Conservation (phyloP, 1,140 invertebrate species). For the Drosophila subpulchrella region DNA sequence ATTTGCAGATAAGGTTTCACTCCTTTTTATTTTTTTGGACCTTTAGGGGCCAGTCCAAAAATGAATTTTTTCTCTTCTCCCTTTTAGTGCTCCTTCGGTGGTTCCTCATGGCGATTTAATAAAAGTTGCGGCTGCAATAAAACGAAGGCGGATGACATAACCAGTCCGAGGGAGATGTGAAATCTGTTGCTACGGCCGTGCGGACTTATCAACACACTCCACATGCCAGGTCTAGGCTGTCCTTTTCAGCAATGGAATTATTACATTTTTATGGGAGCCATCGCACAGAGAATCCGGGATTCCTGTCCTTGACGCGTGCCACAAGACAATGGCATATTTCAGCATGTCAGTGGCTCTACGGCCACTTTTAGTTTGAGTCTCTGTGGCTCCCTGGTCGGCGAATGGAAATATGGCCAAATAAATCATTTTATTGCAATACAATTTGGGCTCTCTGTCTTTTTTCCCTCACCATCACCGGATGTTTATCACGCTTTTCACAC, state of each 20-base stretch:
- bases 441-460: constrained; percentile 44
- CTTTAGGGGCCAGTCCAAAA: constrained; percentile 26
- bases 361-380: constrained; percentile 20
- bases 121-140: constrained; percentile 81
- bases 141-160: constrained; percentile 52
- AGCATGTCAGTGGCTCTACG: constrained; percentile 51
- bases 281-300: constrained; percentile 1
- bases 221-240: constrained; percentile 39
- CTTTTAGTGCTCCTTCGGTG: constrained; percentile 19
- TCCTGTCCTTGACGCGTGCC: constrained; percentile 53
- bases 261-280: constrained; percentile 69
- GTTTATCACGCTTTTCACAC: constrained; percentile 44
- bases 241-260: constrained; percentile 71
- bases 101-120: constrained; percentile 68
- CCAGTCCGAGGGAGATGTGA: constrained; percentile 32
- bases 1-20: constrained; percentile 73
- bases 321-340: constrained; percentile 73
- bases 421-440: constrained; percentile 83
- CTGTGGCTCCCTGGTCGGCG: constrained; percentile 1
- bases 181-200: constrained; percentile 69
- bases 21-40: constrained; percentile 11
- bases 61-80: constrained; percentile 24
- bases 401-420: constrained; percentile 67
- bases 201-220: constrained; percentile 65
- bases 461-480: constrained; percentile 18